Base-by-base conservation (phyloP, 2,113 vertebrate genomes). In the Dolichotis patagonum region DNA sequence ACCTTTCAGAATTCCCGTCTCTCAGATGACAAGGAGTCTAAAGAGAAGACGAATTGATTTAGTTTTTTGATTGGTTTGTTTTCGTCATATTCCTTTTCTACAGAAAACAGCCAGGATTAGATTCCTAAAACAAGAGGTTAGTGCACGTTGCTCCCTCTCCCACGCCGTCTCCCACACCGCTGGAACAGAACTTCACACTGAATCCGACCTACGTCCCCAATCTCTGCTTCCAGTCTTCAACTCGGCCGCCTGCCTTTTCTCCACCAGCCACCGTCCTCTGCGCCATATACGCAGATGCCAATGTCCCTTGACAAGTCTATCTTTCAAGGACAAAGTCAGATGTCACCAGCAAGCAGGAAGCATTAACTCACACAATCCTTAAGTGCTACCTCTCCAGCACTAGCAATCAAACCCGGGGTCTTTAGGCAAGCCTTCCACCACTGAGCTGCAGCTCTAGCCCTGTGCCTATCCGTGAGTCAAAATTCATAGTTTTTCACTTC, bases 311-410 rank as follows among this genome's bases (percentile, higher is more conserved):
- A 73, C 24, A 88, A 38, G 14, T 32, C 26, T 9, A 67, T 84
- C 67, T 94, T 94, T 69, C 54, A 62, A 81, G 19, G 35, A 80
- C 67, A 87, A 94, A 49, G 67, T 88, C 84, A 95, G 94, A 65
- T 26, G 41, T 28, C 81, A 75, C 41, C 13, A 54, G 38, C n/a
- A 52, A 46, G 26, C 67, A 86, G 35, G n/a, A 94, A 85, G 49
- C 83, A 81, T 69, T 56, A 87, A 87, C 28, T 84, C 69, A 60
- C 30, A 32, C 4, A 6, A 94, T 75, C 52, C 19, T 71, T 92
- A 83, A 82, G 10, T n/a, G 28, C 12, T 75, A 71, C 22, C 67
- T 4, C n/a, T 75, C 19, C 22, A 78, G 75, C 28, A 32, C 28
- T 49, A 32, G 75, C 75, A 49, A 78, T 78, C 77, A 80, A 80